Percentiles rank a stretch among this genome's conserved stretches.
Evolutionary conservation across 1,140 invertebrate species (phyloP).

Genomic region (Trachymyrmex cornetzi): DNA sequence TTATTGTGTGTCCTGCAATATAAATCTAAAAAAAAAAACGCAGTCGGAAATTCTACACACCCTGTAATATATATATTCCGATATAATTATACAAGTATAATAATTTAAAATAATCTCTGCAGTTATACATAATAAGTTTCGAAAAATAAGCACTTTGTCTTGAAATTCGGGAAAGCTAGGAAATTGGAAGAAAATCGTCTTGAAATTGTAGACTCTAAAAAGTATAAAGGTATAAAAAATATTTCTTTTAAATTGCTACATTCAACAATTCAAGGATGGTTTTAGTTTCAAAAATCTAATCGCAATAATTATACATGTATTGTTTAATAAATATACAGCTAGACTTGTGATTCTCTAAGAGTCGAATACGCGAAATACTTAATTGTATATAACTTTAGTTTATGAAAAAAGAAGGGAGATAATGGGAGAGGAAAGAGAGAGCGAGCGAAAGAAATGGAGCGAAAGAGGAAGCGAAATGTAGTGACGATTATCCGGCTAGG

Average conservation of each 20-base stretch:
- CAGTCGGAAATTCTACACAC: conserved; percentile 25
- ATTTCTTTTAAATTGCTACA: background rate
- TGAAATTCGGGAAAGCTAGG: conserved; percentile 8
- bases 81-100: conserved; percentile 30
- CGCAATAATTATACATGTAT: background rate
- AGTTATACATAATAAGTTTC: background rate
- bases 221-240: background rate
- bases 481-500: conserved; percentile 11
- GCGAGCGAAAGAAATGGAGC: conserved; percentile 11
- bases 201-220: background rate
- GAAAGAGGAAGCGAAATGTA: conserved; percentile 18
- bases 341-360: background rate
- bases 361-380: conserved; percentile 12
- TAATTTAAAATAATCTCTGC: conserved; percentile 28
- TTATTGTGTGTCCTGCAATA: conserved; percentile 30
- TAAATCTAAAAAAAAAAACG: conserved; percentile 12
- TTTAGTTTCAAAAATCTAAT: conserved; percentile 13
- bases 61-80: conserved; percentile 30
- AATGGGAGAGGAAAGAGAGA: conserved; percentile 16
- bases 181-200: background rate
- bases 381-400: conserved; percentile 52
- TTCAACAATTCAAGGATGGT: background rate
- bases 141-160: conserved; percentile 13
- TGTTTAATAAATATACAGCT: conserved; percentile 10
- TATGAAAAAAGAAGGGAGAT: conserved; percentile 33